Percentiles rank a stretch among this genome's conserved stretches.
phyloP scores from a whole-genome alignment of 2,888 invertebrate species.

The Pheosia gnoma region DNA sequence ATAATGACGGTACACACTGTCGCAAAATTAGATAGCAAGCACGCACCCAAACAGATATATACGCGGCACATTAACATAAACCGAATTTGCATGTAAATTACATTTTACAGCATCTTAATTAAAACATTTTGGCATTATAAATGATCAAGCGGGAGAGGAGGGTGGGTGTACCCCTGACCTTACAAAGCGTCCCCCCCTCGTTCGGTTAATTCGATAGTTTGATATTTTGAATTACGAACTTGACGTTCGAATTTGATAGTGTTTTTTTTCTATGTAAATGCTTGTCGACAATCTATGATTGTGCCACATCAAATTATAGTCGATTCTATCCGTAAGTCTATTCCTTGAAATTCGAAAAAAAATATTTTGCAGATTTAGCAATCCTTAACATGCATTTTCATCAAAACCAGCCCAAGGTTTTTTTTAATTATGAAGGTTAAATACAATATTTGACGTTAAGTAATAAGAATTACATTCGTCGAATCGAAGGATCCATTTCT shows the following conservation, averaged over 20 bases:
- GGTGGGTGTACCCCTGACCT: conserved; percentile 72
- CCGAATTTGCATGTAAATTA: conserved; percentile 86
- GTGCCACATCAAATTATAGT: not conserved
- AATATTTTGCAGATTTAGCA: no score
- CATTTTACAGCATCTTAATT: conserved; percentile 86
- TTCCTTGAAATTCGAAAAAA: no score
- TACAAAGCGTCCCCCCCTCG: conserved; percentile 49
- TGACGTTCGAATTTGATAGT: conserved; percentile 42
- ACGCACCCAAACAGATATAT: conserved; percentile 85
- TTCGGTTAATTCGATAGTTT: conserved; percentile 73
- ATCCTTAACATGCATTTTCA: no score
- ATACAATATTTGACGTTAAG: no score
- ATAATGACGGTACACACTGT: conserved; percentile 84
- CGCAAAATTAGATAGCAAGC: conserved; percentile 84
- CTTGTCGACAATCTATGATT: not conserved
- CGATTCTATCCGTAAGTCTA: no score
- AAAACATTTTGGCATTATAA: conserved; percentile 86
- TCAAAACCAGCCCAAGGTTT: no score
- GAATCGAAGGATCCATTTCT: not conserved
- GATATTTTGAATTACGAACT: conserved; percentile 45
- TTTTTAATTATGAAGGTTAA: no score
- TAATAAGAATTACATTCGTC: not conserved
- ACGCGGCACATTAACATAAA: conserved; percentile 85
- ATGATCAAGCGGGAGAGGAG: conserved; percentile 77
- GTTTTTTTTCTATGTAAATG: not conserved